Conservation (phyloP, 2,888 invertebrate species). For the Allacma fusca region DNA sequence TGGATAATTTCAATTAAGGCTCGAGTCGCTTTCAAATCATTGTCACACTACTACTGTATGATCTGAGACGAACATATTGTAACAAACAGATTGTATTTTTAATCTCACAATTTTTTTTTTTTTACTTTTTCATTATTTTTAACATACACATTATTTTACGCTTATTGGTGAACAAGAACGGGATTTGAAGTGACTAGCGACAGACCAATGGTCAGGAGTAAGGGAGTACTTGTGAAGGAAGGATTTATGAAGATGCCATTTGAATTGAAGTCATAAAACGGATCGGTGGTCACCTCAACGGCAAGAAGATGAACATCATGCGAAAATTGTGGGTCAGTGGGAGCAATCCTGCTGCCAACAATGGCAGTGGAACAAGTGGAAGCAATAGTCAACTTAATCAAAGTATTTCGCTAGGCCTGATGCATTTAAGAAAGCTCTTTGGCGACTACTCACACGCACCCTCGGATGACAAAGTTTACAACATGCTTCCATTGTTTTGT, state of each 20-base stretch:
- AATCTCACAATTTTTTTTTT: too few relatives aligned
- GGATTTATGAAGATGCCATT: neutral
- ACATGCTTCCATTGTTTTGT: constrained; percentile 97
- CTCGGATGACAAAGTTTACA: constrained; percentile 92
- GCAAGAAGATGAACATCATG: constrained; percentile 85
- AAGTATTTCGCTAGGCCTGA: constrained; percentile 84
- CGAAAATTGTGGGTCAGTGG: constrained; percentile 80
- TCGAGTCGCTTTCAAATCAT: too few relatives aligned
- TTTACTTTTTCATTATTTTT: too few relatives aligned
- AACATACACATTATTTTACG: too few relatives aligned
- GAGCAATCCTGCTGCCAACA: constrained; percentile 63
- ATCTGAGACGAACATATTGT: too few relatives aligned
- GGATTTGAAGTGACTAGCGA: too few relatives aligned
- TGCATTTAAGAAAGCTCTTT: constrained; percentile 95
- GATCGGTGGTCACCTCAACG: neutral
- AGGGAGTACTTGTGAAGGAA: neutral
- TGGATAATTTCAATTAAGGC: too few relatives aligned
- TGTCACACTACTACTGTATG: too few relatives aligned
- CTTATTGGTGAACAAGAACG: too few relatives aligned
- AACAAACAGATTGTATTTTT: too few relatives aligned
- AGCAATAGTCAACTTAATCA: constrained; percentile 51
- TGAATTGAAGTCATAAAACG: neutral
- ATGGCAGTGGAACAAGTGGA: constrained; percentile 30
- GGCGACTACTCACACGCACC: constrained; percentile 91
- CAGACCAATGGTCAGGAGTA: too few relatives aligned